Percentiles rank a stretch among this genome's conserved stretches.
Evolutionary conservation across 2,113 vertebrate species (phyloP).

Genomic region (Egretta garzetta): DNA sequence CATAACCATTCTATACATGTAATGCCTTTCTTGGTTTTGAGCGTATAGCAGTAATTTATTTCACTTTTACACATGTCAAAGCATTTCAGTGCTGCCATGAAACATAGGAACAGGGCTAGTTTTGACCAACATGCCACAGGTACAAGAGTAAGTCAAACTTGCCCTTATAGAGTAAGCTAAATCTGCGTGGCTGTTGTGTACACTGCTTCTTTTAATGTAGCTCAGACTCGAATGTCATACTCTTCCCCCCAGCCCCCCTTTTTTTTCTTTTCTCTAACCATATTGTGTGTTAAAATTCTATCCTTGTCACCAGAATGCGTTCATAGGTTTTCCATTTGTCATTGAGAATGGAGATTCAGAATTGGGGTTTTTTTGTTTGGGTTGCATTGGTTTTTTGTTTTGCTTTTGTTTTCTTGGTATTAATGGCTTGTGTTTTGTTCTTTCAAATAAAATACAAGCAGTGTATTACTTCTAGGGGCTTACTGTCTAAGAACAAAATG

Average conservation of each 20-base stretch:
- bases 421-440: background rate
- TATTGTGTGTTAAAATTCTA: background rate
- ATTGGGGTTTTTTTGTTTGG: rapidly evolving
- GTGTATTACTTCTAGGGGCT: background rate
- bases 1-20: background rate
- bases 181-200: background rate
- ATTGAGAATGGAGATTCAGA: background rate
- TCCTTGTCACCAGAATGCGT: background rate
- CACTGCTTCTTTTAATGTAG: background rate
- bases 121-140: background rate
- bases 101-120: background rate
- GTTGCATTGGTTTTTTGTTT: background rate
- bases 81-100: background rate
- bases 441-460: background rate
- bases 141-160: background rate
- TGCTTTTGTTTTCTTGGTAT: background rate
- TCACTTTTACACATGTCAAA: background rate
- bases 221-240: background rate
- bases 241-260: too few species aligned
- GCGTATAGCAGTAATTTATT: background rate
- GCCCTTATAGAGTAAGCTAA: background rate
- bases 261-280: background rate
- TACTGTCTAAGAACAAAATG: background rate
- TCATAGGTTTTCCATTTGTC: background rate
- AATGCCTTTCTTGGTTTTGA: background rate